Evolutionary conservation across 53 echinoderm and acorn worm species (phyloP), one percentile per base, ranked within the genome.

Genomic region (Temnopleurus reevesii): DNA sequence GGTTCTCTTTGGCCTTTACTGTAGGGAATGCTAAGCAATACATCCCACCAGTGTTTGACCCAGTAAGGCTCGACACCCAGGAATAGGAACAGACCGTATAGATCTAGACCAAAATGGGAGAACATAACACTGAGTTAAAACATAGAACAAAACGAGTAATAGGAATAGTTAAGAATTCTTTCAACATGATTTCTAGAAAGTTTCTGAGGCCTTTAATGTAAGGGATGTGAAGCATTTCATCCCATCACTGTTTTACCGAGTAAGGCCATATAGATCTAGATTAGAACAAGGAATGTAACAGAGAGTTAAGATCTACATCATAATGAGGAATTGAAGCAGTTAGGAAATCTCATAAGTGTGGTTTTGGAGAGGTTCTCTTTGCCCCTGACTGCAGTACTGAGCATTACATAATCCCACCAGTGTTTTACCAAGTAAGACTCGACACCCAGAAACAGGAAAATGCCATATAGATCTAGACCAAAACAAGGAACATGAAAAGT

Each of bases 381-480:
- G 83, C 13, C 96, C 99, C 30, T 24, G 89, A 49, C 92, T 90
- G 89, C 91, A 98, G 13, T 56, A 77, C 93, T 94, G 0, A 98
- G 91, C 55, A 94, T 79, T 31, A 61, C 59, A n/a, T n/a, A n/a
- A 29, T 98, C 94, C 99, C 99, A 98, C 95, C 95, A 98, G 80
- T 76, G 76, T 43, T 92, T 98, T 54, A 94, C 93, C 95, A 95
- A 91, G 86, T 90, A 96, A 8, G 99, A 96, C 61, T 98, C 99
- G 61, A 94, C 91, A 13, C 95, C 95, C 46, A 98, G 95, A 58
- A 98, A 98, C 26, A 96, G 86, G 58, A 98, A 93, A 36, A 98
- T 59, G 13, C 99, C 99, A 87, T 94, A 98, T 90, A 98, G 81
- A 92, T 98, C 99, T 98, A 81, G n/a, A n/a, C n/a, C n/a, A n/a